These are phyloP conservation scores for Schrankia costaestrigalis DNA, from an alignment of 2,888 invertebrate species.

Conservation along the genomic window DNA sequence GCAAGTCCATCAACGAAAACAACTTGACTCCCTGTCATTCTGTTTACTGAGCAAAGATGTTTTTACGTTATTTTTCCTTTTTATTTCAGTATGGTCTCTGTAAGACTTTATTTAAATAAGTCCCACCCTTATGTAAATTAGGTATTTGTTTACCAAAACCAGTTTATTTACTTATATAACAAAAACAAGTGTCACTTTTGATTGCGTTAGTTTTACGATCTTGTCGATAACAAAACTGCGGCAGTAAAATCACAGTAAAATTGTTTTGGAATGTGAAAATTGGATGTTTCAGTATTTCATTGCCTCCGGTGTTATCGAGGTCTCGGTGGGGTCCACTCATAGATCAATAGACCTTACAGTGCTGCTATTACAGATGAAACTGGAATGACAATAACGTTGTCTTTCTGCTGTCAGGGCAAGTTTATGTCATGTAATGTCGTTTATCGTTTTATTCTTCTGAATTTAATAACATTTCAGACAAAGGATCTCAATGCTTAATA, in stretches of 20 bases:
- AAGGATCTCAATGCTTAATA: too few relatives aligned
- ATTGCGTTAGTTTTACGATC: constrained; percentile 23
- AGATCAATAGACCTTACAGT: too few relatives aligned
- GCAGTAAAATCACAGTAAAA: constrained; percentile 8
- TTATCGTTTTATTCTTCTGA: too few relatives aligned
- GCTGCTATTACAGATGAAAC: too few relatives aligned
- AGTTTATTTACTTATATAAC: constrained; percentile 20
- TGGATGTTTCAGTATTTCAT: constrained; percentile 4
- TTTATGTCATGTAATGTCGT: too few relatives aligned
- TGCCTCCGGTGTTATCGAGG: not conserved
- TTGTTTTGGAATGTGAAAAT: constrained; percentile 7
- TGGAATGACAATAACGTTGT: not conserved
- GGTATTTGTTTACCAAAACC: constrained; percentile 30
- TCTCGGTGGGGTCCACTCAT: too few relatives aligned
- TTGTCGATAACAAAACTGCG: constrained; percentile 11
- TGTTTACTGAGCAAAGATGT: constrained; percentile 22
- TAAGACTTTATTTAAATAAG: constrained; percentile 8
- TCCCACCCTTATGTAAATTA: constrained; percentile 27
- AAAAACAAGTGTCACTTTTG: constrained; percentile 23
- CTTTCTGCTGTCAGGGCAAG: too few relatives aligned
- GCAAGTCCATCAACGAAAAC: constrained; percentile 23
- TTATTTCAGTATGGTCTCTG: constrained; percentile 23
- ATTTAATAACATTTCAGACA: too few relatives aligned
- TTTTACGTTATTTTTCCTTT: constrained; percentile 25
- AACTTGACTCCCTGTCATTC: constrained; percentile 16